Evolutionary conservation across 1,140 invertebrate genomes (phyloP).

Genomic region (Helicoverpa armigera): DNA sequence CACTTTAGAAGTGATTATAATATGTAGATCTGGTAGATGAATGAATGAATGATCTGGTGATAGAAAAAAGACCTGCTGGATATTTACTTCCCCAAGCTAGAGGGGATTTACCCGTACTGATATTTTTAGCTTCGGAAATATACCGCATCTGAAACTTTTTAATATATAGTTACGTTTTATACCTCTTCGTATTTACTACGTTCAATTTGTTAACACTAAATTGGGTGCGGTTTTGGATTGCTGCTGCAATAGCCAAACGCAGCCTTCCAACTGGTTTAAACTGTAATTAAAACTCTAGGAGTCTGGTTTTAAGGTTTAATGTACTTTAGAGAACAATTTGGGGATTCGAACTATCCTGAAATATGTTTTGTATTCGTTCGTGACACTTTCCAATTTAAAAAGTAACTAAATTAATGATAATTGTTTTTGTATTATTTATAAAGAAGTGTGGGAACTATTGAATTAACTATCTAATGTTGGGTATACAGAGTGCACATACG

Average conservation of each 20-base stretch:
- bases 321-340: not conserved
- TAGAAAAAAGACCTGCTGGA: no score
- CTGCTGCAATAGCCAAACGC: conserved; percentile 47
- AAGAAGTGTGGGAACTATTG: no score
- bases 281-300: conserved; percentile 34
- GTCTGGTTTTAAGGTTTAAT: not conserved
- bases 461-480: no score
- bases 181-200: conserved; percentile 13
- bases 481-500: no score
- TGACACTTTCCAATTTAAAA: not conserved
- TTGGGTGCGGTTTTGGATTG: conserved; percentile 58
- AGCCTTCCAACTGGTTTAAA: conserved; percentile 20
- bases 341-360: not conserved
- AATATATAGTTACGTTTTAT: not conserved
- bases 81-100: no score
- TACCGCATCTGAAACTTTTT: conserved; percentile 7
- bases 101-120: no score
- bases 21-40: no score
- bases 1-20: no score
- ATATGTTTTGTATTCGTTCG: not conserved
- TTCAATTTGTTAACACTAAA: conserved; percentile 58
- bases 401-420: no score
- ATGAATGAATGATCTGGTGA: no score
- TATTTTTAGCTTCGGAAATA: no score
- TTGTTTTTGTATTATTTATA: no score